phyloP scores from a whole-genome alignment of 2,113 vertebrate species.

The Ornithorhynchus anatinus region DNA sequence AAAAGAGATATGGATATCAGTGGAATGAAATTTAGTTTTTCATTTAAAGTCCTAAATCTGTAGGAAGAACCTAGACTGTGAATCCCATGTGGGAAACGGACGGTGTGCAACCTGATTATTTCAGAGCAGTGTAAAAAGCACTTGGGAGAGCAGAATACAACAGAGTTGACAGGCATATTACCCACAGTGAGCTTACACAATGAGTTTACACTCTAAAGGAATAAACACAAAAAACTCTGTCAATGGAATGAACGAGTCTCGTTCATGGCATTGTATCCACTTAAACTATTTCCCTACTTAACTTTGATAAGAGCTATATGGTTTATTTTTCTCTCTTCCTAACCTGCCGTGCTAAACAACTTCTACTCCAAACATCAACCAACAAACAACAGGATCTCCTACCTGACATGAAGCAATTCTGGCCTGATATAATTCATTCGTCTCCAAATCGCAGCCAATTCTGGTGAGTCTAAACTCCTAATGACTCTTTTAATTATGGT shows the following conservation, averaged over 20 bases:
- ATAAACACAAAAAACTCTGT: neutral
- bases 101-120: too few relatives aligned
- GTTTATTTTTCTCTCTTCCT: neutral
- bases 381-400: slow-evolving; percentile 69
- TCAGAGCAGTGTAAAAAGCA: too few relatives aligned
- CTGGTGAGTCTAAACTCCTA: slow-evolving; percentile 64
- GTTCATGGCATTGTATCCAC: neutral
- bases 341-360: neutral
- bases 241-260: neutral
- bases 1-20: too few relatives aligned
- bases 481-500: rapidly evolving
- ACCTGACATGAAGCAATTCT: slow-evolving; percentile 66
- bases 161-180: too few relatives aligned
- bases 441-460: slow-evolving; percentile 64
- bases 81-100: too few relatives aligned
- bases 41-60: too few relatives aligned
- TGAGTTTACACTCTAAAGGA: too few relatives aligned
- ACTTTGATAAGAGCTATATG: neutral
- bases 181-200: too few relatives aligned
- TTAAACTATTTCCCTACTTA: neutral
- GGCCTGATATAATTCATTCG: slow-evolving; percentile 74
- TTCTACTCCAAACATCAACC: too few relatives aligned
- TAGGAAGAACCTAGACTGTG: too few relatives aligned
- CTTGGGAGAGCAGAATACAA: too few relatives aligned
- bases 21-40: too few relatives aligned